Base-by-base conservation (phyloP, 2,113 vertebrate genomes). In the Cisticola juncidis region DNA sequence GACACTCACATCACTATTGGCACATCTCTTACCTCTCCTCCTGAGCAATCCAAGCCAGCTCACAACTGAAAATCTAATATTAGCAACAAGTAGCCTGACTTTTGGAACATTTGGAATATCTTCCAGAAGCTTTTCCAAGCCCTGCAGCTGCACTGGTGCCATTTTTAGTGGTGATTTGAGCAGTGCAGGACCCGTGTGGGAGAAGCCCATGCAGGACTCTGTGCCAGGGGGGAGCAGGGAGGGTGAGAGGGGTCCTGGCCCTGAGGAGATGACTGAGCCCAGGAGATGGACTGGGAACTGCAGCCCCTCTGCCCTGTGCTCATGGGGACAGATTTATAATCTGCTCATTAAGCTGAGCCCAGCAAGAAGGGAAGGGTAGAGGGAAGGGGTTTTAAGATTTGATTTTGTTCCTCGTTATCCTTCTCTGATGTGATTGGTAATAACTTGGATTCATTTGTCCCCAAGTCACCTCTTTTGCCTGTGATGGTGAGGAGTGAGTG, bases 101-200 rank as follows among this genome's bases (percentile, higher is more conserved):
- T 70, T 9, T 40, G 12, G 22, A 88, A 60, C n/a, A 40, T 11
- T 19, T 91, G 24, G 31, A 74, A 26, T 11, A 78, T 14, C 10
- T 47, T 73, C 47, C 15, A 88, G 62, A 81, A 65, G 8, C 16
- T 71, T 68, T 66, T 38, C 35, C 48, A 50, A 58, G 29, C 54
- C 62, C 71, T 51, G 44, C 66, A 81, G 14, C 8, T 38, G n/a
- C 1, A 1, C 18, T 36, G 44, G 21, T 76, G 28, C 15, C 21
- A 40, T 65, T 81, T 8, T 38, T 35, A 31, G n/a, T 1, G 3
- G 23, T 8, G 22, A 58, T 33, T n/a, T n/a, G n/a, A n/a, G n/a
- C n/a, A n/a, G n/a, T n/a, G n/a, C n/a, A n/a, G n/a, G 33, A 23
- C 3, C 16, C 12, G 3, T 1, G 24, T 19, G 10, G 40, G 23